Evolutionary conservation across 2,113 vertebrate genomes (phyloP), one percentile per base, ranked within the genome.

Genomic region (Cephalopholis sonnerati): DNA sequence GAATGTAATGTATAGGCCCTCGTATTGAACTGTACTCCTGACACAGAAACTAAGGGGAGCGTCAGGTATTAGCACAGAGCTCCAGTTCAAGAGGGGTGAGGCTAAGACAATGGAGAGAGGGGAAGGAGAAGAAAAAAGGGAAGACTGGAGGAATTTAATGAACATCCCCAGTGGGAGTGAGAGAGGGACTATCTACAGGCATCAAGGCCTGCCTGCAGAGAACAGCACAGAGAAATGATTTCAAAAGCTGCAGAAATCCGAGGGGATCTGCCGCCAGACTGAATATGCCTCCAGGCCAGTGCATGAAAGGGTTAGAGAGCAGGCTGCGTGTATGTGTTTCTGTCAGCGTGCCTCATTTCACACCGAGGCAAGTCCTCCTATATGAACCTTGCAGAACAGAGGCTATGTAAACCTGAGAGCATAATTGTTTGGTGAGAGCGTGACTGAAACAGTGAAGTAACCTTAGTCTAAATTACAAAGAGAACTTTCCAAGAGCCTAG

Each of bases 221-320:
- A 90, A 87, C 72, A 74, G 92, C 79, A 36, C 68, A 75, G 81
- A 91, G 81, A 85, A 92, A 91, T 92, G 50, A 93, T 94, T 93
- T 93, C 89, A 94, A 91, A 92, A 92, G 87, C 92, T 78, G 88
- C 90, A 90, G 90, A 90, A 94, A 95, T 94, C 93, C 87, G 4
- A 86, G 55, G 92, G 93, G 92, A 94, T 92, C 88, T 91, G 86
- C 93, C 70, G 86, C 87, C 90, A 95, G 92, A 93, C 91, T 91
- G 92, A 88, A 93, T 87, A 82, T 90, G 92, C 91, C 92, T 93
- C 65, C 53, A 79, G 93, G 91, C 92, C 88, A 86, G 87, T 85
- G 89, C 77, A 87, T 84, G 88, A 91, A 91, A 92, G 81, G 86
- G 85, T 83, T 76, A 89, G 85, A 78, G 83, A 82, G 85, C 86